Base-by-base conservation (phyloP, 2,113 vertebrate species). In the Maylandia zebra region DNA sequence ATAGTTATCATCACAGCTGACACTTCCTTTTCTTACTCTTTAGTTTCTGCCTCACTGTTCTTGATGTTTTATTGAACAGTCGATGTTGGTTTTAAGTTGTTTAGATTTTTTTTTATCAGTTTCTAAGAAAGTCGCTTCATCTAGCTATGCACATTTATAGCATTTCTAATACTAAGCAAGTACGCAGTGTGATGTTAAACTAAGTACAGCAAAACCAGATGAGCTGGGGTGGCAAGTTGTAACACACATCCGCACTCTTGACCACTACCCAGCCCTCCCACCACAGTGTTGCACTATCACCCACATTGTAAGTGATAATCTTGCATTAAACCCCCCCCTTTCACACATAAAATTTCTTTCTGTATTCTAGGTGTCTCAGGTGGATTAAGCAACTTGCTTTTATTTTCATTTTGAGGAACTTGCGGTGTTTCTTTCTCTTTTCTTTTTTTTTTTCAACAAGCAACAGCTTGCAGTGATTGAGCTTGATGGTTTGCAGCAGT, bases 11-110 rank as follows among this genome's bases (percentile, higher is more conserved):
- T 83, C 86, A 76, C 45, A 74, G 38, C 52, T 92, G 71, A 90
- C 89, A 94, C 91, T 95, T 96, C 94, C 94, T 89, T 92, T 90
- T 90, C 84, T 91, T 79, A 84, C n/a, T 55, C 56, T 84, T 59
- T 53, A 45, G 27, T 89, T 50, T 82, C 11, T 93, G 66, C 3
- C 53, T 22, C 59, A 4, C n/a, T 52, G 5, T 59, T 10, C 84
- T n/a, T 87, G 45, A 32, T 80, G 12, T 14, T 82, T n/a, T 43
- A 19, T 32, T 74, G 3, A 59, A 41, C 64, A 55, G 32, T 88
- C 85, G 10, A 6, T 27, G 34, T 89, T 74, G 19, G 56, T 74
- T 83, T 55, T 17, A 5, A 36, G 17, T 16, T 5, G 8, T 66
- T 55, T 74, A 1, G 43, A 78, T n/a, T 38, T 34, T 32, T 52